Base-by-base conservation (phyloP, 2,888 invertebrate species). In the Lithophane ornitopus region DNA sequence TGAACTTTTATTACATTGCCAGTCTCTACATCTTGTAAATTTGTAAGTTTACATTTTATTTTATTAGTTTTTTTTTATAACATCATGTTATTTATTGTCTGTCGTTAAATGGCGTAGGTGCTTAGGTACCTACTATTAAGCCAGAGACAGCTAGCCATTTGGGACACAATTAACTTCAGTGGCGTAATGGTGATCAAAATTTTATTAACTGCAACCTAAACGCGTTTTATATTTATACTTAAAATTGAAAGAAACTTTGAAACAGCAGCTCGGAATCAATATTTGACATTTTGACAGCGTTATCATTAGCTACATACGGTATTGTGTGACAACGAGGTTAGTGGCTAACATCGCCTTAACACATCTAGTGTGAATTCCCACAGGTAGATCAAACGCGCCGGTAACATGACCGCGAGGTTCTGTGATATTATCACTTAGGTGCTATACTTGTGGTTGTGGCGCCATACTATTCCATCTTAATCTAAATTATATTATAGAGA, bases 331-430 rank as follows among this genome's bases (percentile, higher is more conserved):
- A 59, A n/a, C n/a, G n/a, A n/a, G n/a, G n/a, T n/a, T n/a, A n/a
- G n/a, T n/a, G n/a, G n/a, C n/a, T n/a, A n/a, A 26, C 84, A 7
- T 75, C 59, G 59, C 81, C 81, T 81, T 81, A 81, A 81, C 8
- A 26, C 4, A 0, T 22, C 8, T 19, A 67, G 80, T 75, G 84
- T 84, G 63, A 84, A 39, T 65, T 80, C 67, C 70, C 80, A 75
- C 80, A 59, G 34, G n/a, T 7, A 39, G 12, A 68, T 75, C 61
- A 59, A 70, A 80, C 62, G 70, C 70, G 54, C 74, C 74, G 73
- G 28, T 73, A 19, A 46, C 58, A 54, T 22, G 59, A 63, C 81
- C 58, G 28, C 56, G 3, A 26, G 70, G 54, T 46, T 58, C 70
- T 62, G 70, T 68, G 80, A 46, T 68, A 75, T 78, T 52, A 68